phyloP scores from a whole-genome alignment of 2,113 vertebrate species.

The Cyprinodon brontotheroides region DNA sequence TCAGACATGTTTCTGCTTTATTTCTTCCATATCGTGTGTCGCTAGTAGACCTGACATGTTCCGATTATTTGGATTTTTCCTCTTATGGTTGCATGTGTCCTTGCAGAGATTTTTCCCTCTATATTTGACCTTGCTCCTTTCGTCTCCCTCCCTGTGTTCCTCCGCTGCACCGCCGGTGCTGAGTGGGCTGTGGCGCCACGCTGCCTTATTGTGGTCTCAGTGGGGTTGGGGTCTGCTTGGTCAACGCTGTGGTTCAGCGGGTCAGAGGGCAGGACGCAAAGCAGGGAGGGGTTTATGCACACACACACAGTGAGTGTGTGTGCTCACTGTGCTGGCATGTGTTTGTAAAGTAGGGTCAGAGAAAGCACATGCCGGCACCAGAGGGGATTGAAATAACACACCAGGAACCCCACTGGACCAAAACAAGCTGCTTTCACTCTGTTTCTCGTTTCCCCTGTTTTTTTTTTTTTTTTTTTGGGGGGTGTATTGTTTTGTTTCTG shows the following conservation, averaged over 20 bases:
- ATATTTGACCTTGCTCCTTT: neutral
- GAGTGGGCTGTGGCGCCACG: slow-evolving; percentile 56
- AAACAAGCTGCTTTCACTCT: slow-evolving; percentile 43
- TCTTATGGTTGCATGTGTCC: neutral
- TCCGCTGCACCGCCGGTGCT: slow-evolving; percentile 33
- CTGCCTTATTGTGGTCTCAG: slow-evolving; percentile 72
- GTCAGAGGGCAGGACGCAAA: slow-evolving; percentile 63
- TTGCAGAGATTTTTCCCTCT: neutral
- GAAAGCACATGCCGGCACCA: slow-evolving; percentile 68
- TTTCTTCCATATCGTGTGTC: neutral
- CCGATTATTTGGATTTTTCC: neutral
- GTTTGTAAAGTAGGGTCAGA: slow-evolving; percentile 68
- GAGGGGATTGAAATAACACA: slow-evolving; percentile 79
- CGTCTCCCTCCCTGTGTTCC: slow-evolving; percentile 3
- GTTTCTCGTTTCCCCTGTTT: slow-evolving; percentile 41
- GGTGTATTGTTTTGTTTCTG: too few species aligned
- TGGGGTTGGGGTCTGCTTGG: slow-evolving; percentile 78
- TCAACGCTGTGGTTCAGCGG: slow-evolving; percentile 63
- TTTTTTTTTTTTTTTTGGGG: neutral
- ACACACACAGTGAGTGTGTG: slow-evolving; percentile 35
- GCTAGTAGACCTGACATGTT: neutral
- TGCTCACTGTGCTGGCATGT: slow-evolving; percentile 23
- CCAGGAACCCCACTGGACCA: slow-evolving; percentile 70
- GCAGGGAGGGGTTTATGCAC: slow-evolving; percentile 47
- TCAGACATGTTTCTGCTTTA: too few species aligned